Percentiles rank a stretch among this genome's conserved stretches.
Evolutionary conservation across 2,888 invertebrate genomes (phyloP).

Genomic region (Teleogryllus oceanicus): DNA sequence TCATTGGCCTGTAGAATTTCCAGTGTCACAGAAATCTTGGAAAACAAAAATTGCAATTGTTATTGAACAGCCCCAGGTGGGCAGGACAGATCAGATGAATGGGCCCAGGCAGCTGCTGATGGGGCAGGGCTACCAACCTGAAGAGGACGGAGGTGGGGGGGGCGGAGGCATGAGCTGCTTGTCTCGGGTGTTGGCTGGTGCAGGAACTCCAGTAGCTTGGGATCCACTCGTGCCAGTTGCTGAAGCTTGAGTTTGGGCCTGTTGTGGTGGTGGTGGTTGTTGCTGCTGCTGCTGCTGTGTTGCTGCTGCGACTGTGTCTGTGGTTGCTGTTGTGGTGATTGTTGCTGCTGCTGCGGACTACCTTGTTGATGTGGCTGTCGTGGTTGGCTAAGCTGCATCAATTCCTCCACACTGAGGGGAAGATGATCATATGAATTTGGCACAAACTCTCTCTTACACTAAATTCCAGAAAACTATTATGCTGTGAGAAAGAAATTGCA

Average conservation of each 20-base stretch:
- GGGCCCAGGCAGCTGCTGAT: constrained; percentile 19
- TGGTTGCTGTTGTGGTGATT: constrained; percentile 12
- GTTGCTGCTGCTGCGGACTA: constrained; percentile 30
- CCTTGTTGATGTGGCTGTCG: constrained; percentile 34
- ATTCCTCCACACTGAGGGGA: constrained; percentile 36
- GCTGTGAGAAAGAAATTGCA: not conserved
- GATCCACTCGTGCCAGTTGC: not conserved
- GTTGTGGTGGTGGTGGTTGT: constrained; percentile 28
- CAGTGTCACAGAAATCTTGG: constrained; percentile 19
- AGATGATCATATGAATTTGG: constrained; percentile 31
- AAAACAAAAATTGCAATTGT: constrained; percentile 21
- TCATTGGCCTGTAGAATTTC: not conserved
- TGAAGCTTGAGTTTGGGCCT: not conserved
- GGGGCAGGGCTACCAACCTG: constrained; percentile 39
- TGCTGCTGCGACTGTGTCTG: constrained; percentile 24
- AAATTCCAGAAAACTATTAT: not conserved
- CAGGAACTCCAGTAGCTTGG: not conserved
- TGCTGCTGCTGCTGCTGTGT: constrained; percentile 30
- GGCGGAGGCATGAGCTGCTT: constrained; percentile 41
- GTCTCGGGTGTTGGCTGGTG: constrained; percentile 36
- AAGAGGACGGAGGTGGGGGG: constrained; percentile 39
- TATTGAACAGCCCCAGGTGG: constrained; percentile 19
- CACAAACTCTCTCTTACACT: constrained; percentile 12
- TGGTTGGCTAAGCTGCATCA: constrained; percentile 36
- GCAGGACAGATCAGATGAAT: not conserved